A percentile compares a stretch with the other conserved stretches of the same genome.
Evolutionary conservation across 1,140 invertebrate species (phyloP).

Genomic region (Hyles vespertilio): DNA sequence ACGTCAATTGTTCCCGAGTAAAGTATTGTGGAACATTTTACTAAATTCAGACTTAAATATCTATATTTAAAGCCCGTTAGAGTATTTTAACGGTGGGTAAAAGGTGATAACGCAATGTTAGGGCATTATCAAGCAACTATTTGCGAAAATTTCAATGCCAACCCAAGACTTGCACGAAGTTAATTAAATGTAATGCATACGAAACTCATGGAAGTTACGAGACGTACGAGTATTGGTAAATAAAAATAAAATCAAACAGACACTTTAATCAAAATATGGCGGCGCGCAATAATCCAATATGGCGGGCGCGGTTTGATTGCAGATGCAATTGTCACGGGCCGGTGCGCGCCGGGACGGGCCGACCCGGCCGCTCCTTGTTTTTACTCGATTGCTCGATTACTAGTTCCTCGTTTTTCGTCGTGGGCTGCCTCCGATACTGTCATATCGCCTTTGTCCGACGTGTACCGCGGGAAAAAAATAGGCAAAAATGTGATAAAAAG

Average conservation of each 20-base stretch:
- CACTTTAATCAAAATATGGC: constrained; percentile 52
- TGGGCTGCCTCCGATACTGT: constrained; percentile 58
- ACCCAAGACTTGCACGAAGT: too few species aligned
- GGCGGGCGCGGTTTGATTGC: constrained; percentile 53
- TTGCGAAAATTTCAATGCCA: too few species aligned
- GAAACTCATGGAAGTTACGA: neutral
- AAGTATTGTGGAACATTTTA: too few species aligned
- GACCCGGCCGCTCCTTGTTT: constrained; percentile 53
- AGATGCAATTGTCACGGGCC: constrained; percentile 70
- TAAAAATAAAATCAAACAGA: constrained; percentile 35
- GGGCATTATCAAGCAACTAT: too few species aligned
- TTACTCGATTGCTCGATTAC: constrained; percentile 62
- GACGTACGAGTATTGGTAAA: neutral
- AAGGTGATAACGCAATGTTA: too few species aligned
- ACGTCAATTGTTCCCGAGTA: too few species aligned
- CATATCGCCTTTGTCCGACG: constrained; percentile 69
- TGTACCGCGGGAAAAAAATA: constrained; percentile 52
- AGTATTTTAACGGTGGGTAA: too few species aligned
- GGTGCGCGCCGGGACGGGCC: constrained; percentile 37
- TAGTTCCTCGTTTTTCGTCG: constrained; percentile 51
- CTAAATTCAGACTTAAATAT: too few species aligned
- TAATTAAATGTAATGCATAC: too few species aligned
- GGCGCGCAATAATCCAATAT: constrained; percentile 63
- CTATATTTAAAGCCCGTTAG: too few species aligned
- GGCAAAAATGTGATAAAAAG: constrained; percentile 61